phyloP scores from a whole-genome alignment of 2,888 invertebrate species.

The Palloptera scutellata region DNA sequence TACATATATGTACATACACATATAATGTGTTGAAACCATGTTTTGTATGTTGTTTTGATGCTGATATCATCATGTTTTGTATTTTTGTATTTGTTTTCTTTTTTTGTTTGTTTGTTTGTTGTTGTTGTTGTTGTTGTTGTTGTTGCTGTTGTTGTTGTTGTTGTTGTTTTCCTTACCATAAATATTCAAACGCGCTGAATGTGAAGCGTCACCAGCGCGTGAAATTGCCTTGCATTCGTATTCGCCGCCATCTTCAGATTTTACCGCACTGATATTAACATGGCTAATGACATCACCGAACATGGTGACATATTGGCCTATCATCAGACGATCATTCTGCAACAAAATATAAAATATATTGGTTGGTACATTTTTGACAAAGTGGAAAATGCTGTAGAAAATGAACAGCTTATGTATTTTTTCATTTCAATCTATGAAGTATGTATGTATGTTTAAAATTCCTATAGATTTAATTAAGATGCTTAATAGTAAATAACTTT shows the following conservation, averaged over 20 bases:
- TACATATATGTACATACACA: neutral
- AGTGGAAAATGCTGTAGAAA: no score
- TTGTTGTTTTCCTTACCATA: constrained; percentile 69
- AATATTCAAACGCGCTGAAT: constrained; percentile 86
- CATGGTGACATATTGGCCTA: constrained; percentile 89
- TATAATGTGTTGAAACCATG: constrained; percentile 14
- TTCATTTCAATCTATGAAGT: no score
- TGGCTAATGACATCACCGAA: constrained; percentile 92
- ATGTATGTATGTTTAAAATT: no score
- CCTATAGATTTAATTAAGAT: no score
- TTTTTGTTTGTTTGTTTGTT: neutral
- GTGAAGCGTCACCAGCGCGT: constrained; percentile 77
- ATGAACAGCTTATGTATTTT: no score
- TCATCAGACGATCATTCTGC: constrained; percentile 76
- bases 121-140: neutral
- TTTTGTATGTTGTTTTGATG: constrained; percentile 9
- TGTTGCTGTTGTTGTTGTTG: no score
- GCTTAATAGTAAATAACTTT: no score
- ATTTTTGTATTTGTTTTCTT: neutral
- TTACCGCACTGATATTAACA: constrained; percentile 85
- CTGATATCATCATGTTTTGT: neutral
- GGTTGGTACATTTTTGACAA: no score
- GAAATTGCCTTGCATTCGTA: constrained; percentile 86
- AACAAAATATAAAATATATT: constrained; percentile 21
- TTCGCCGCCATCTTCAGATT: constrained; percentile 89